A percentile compares a stretch with the other conserved stretches of the same genome.
Evolutionary conservation across 1,140 invertebrate species (phyloP).

Genomic region (Drosophila willistoni): DNA sequence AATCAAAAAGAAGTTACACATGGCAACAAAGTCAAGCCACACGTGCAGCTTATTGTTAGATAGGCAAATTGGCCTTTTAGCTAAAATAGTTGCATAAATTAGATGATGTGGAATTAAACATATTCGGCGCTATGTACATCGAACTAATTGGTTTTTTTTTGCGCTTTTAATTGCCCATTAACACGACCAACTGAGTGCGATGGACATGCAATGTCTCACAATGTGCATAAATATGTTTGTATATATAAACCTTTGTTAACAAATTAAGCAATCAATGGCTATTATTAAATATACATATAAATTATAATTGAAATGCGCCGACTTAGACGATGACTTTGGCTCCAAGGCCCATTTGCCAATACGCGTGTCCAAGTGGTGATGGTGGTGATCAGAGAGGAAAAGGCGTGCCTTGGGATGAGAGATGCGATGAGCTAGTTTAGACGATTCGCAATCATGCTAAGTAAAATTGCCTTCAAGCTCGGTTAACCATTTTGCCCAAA

Average conservation of each 20-base stretch:
- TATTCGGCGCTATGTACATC: conserved; percentile 10
- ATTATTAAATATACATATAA: conserved; percentile 61
- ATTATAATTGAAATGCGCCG: conserved; percentile 71
- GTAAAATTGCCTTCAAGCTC: conserved; percentile 76
- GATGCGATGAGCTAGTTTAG: conserved; percentile 23
- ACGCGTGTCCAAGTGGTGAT: conserved; percentile 44
- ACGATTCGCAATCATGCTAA: conserved; percentile 69
- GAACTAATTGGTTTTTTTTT: conserved; percentile 54
- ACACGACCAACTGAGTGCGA: conserved; percentile 42
- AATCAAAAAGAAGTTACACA: too few species aligned
- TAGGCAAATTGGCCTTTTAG: background rate
- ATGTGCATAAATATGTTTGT: background rate
- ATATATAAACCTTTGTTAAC: conserved; percentile 65
- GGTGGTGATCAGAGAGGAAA: conserved; percentile 11
- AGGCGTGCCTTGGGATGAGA: conserved; percentile 44
- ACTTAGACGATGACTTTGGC: conserved; percentile 40
- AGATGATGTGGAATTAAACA: conserved; percentile 22
- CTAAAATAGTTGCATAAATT: conserved; percentile 50
- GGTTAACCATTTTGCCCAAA: conserved; percentile 62
- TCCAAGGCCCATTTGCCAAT: conserved; percentile 56
- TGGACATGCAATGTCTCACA: conserved; percentile 14
- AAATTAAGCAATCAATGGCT: conserved; percentile 69
- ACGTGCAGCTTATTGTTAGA: background rate
- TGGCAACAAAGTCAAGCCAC: background rate
- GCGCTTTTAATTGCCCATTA: conserved; percentile 70